Evolutionary conservation across 1,140 invertebrate genomes (phyloP).

Genomic region (Caligus rogercresseyi): DNA sequence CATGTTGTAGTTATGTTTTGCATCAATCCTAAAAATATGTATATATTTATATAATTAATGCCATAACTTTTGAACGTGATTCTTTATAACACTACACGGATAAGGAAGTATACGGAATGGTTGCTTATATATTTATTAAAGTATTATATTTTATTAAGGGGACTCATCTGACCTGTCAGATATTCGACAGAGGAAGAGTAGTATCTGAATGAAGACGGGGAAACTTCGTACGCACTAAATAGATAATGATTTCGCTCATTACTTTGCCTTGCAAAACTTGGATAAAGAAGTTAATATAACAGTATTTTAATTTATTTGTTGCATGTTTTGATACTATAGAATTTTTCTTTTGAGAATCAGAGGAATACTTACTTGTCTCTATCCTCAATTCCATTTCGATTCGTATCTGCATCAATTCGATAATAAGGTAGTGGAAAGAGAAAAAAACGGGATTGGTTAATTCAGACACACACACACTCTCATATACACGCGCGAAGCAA

Average conservation of each 20-base stretch:
- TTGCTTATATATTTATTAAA: no score
- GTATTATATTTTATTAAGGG: no score
- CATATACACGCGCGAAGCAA: no score
- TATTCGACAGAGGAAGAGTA: conserved; percentile 15
- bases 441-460: neutral
- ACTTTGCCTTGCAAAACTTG: no score
- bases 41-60: no score
- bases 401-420: no score
- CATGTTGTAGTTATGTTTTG: no score
- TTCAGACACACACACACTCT: neutral
- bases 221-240: conserved; percentile 8
- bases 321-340: neutral
- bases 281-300: neutral
- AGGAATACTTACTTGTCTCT: neutral
- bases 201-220: conserved; percentile 13
- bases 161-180: conserved; percentile 8
- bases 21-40: no score
- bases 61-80: no score
- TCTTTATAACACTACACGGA: no score
- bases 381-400: neutral
- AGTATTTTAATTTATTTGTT: neutral
- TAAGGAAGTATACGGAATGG: no score
- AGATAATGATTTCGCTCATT: no score
- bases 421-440: neutral
- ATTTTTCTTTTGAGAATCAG: neutral